Evolutionary conservation across 2,888 invertebrate genomes (phyloP).

Genomic region (Bombyx huttoni): DNA sequence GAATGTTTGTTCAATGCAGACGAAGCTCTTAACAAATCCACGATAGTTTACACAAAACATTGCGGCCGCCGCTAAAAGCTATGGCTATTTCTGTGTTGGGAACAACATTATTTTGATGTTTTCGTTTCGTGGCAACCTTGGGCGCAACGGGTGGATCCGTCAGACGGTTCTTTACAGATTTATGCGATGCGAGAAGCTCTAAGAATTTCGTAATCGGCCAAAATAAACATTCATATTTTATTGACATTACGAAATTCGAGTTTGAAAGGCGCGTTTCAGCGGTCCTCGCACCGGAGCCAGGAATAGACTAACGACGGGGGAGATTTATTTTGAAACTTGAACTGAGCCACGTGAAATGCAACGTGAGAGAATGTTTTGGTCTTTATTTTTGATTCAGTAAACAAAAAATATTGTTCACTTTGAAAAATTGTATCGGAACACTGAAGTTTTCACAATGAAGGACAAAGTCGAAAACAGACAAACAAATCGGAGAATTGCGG

Average conservation of each 20-base stretch:
- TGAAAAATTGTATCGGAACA: too few relatives aligned
- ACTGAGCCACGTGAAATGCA: constrained; percentile 27
- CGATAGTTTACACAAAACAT: constrained; percentile 33
- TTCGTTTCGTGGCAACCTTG: constrained; percentile 48
- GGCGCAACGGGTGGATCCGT: constrained; percentile 36
- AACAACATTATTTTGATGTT: constrained; percentile 45
- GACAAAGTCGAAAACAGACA: too few relatives aligned
- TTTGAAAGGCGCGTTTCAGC: constrained; percentile 36
- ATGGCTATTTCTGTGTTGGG: constrained; percentile 49
- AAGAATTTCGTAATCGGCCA: constrained; percentile 61
- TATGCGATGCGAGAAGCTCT: constrained; percentile 41
- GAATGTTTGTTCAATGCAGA: constrained; percentile 19
- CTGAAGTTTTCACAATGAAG: too few relatives aligned
- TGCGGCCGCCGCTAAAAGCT: constrained; percentile 17
- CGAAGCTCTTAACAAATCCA: constrained; percentile 25
- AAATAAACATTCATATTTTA: constrained; percentile 68
- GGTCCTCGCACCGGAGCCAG: constrained; percentile 30
- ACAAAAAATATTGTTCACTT: too few relatives aligned
- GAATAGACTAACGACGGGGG: constrained; percentile 54
- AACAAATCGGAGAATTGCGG: too few relatives aligned
- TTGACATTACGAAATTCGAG: constrained; percentile 63
- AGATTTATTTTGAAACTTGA: constrained; percentile 53
- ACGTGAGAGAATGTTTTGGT: constrained; percentile 20
- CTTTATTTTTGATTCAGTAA: constrained; percentile 17
- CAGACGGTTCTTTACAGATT: constrained; percentile 53